These are phyloP conservation scores for Cromileptes altivelis DNA, from an alignment of 2,113 vertebrate species.

Conservation along the genomic window DNA sequence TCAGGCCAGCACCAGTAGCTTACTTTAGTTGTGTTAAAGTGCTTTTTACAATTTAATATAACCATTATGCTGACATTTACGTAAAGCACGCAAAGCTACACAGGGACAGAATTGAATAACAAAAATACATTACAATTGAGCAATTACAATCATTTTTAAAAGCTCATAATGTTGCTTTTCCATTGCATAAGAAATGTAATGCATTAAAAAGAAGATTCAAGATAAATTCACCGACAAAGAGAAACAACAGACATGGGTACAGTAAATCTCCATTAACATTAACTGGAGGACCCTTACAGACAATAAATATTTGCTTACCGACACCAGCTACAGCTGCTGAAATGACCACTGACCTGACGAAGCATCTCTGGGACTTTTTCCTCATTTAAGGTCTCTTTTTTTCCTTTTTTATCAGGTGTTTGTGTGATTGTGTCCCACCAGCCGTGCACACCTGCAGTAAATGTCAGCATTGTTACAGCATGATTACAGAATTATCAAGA, in stretches of 20 bases:
- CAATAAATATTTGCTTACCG: too few relatives aligned
- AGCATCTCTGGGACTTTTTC: neutral
- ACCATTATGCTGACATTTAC: neutral
- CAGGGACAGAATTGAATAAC: neutral
- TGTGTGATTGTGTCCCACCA: neutral
- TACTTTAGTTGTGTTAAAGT: neutral
- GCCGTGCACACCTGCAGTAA: neutral
- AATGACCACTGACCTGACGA: neutral
- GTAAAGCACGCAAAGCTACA: neutral
- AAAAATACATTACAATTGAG: neutral
- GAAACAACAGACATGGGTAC: neutral
- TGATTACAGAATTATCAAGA: too few relatives aligned
- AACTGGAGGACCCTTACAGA: neutral
- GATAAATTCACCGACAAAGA: neutral
- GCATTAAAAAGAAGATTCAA: neutral
- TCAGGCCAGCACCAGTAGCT: neutral
- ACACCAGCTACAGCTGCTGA: neutral
- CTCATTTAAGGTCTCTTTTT: neutral
- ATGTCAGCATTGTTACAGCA: neutral
- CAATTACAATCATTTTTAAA: neutral
- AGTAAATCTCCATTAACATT: constrained; percentile 1
- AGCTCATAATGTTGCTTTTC: neutral
- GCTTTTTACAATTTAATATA: neutral
- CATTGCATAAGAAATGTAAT: neutral
- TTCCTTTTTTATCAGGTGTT: neutral